Conservation (phyloP, 1,140 invertebrate genomes). For the Protaetia brevitarsis region DNA sequence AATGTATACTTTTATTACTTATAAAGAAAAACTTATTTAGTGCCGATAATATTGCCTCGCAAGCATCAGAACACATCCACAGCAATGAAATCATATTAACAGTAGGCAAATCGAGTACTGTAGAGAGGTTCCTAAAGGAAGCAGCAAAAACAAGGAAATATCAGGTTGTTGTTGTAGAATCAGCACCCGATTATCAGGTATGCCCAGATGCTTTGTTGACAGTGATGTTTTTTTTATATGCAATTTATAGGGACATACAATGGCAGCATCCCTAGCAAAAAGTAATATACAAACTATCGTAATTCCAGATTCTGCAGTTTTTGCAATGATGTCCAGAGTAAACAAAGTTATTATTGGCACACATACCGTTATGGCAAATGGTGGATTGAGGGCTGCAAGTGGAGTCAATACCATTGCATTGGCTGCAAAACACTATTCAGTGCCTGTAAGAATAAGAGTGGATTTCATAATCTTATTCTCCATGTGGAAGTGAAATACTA, state of each 20-base stretch:
- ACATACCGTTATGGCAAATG: slow-evolving; percentile 86
- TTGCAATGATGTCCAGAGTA: slow-evolving; percentile 90
- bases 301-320: slow-evolving; percentile 79
- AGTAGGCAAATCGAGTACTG: slow-evolving; percentile 76
- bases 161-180: slow-evolving; percentile 84
- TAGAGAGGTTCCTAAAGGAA: slow-evolving; percentile 80
- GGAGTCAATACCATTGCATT: slow-evolving; percentile 78
- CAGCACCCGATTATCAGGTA: slow-evolving; percentile 71
- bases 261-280: slow-evolving; percentile 71
- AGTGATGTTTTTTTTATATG: neutral
- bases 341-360: slow-evolving; percentile 93
- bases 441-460: slow-evolving; percentile 69
- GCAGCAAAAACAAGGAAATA: slow-evolving; percentile 75
- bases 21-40: slow-evolving; percentile 54
- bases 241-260: slow-evolving; percentile 70
- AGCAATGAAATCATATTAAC: slow-evolving; percentile 89
- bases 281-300: slow-evolving; percentile 78
- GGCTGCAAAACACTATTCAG: slow-evolving; percentile 86
- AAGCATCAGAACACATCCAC: slow-evolving; percentile 87
- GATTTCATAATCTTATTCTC: no score
- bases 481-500: no score
- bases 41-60: slow-evolving; percentile 74
- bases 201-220: slow-evolving; percentile 35
- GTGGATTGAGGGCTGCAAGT: slow-evolving; percentile 77
- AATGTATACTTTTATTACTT: slow-evolving; percentile 26